Base-by-base conservation (phyloP, 2,888 invertebrate species). In the Cheilosia urbana region DNA sequence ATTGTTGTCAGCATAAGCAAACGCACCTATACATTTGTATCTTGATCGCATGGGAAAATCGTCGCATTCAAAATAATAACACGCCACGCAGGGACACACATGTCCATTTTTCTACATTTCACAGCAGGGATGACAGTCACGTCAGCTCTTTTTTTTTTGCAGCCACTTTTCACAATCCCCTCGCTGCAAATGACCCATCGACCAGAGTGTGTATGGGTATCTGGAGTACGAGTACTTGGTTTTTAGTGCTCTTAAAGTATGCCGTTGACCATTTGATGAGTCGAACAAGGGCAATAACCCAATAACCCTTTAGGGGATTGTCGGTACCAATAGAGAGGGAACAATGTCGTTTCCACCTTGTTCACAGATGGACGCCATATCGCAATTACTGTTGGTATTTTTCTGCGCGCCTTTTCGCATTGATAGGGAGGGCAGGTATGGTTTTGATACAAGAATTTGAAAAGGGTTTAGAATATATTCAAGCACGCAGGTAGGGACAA, bases 181-280 rank as follows among this genome's bases (percentile, higher is more conserved):
- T 24, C 24, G 34, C 40, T 27, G 55, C 55, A 65, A 63, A 51
- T 58, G 40, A 76, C 42, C 58, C 66, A 51, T 51, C 30, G 66
- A 27, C 55, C 9, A n/a, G 5, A 17, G 15, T 42, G 45, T 27
- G n/a, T 45, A 7, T 42, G 34, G 4, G 45, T 34, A 27, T 17
- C 17, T 27, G n/a, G 21, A 34, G 51, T 19, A 30, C 5, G 27
- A 27, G 27, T 45, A 19, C 19, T 34, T 19, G 30, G 11, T 24
- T 51, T 49, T 4, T 24, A 49, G 40, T 49, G 47, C 58, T 40
- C 15, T 58, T 19, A 57, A 57, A 34, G 55, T 65, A 51, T 71
- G 75, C 27, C 69, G 69, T 81, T 76, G 81, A 81, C 75, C 69
- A 76, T 81, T 81, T 81, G 75, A 81, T 81, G 75, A 57, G 81